Percentiles rank a stretch among this genome's conserved stretches.
phyloP scores from a whole-genome alignment of 2,113 vertebrate genomes.

The Catharus minimus region DNA sequence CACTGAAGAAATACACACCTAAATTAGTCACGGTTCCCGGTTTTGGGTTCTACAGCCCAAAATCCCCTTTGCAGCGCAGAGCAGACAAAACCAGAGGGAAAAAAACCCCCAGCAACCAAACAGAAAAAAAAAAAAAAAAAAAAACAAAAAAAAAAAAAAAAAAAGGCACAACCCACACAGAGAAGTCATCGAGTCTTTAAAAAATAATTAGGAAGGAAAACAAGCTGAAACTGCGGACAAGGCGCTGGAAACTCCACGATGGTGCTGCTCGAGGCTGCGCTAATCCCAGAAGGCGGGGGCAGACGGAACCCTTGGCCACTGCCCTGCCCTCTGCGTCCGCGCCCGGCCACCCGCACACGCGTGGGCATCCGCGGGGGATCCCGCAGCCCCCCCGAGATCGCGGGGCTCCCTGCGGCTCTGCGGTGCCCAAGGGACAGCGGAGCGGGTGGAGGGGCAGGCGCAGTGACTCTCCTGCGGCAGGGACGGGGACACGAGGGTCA shows the following conservation, averaged over 20 bases:
- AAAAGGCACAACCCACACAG: background rate
- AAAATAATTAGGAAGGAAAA: slow-evolving; percentile 43
- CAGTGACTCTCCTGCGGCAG: background rate
- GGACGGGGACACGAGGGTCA: background rate
- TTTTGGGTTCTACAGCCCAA: slow-evolving; percentile 53
- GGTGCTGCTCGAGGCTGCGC: background rate
- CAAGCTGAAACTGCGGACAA: background rate
- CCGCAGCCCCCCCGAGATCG: background rate
- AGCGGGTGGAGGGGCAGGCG: background rate
- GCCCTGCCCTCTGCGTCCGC: background rate
- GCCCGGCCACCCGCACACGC: background rate
- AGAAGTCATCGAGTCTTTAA: slow-evolving; percentile 33
- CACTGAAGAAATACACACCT: slow-evolving; percentile 18
- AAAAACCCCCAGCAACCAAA: background rate
- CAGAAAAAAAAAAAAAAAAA: background rate
- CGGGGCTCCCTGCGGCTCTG: background rate
- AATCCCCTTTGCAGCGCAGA: slow-evolving; percentile 24
- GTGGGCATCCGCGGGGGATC: background rate
- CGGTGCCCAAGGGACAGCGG: background rate
- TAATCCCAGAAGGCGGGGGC: background rate
- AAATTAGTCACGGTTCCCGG: slow-evolving; percentile 65
- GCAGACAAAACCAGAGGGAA: background rate
- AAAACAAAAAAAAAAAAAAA: background rate
- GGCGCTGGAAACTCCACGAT: background rate
- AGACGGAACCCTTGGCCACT: background rate